phyloP scores from a whole-genome alignment of 1,140 invertebrate genomes.

The Parapsyche elsis region DNA sequence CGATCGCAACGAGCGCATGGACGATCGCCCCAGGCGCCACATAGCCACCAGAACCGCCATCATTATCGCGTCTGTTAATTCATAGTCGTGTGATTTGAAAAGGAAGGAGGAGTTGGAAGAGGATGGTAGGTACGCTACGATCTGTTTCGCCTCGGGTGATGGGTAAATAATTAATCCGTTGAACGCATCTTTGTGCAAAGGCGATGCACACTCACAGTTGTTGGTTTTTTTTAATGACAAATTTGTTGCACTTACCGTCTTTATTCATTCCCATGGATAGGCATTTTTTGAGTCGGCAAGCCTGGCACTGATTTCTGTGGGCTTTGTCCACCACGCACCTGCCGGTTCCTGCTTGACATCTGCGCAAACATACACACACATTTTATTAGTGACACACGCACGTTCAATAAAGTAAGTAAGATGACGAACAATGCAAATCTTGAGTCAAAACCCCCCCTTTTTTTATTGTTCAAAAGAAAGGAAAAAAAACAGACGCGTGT shows the following conservation, averaged over 20 bases:
- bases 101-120: neutral
- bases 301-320: conserved; percentile 98
- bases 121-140: neutral
- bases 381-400: conserved; percentile 9
- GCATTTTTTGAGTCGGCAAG: conserved; percentile 97
- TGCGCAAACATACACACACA: conserved; percentile 61
- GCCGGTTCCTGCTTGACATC: conserved; percentile 96
- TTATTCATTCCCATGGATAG: conserved; percentile 99
- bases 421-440: conserved; percentile 27
- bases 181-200: neutral
- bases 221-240: neutral
- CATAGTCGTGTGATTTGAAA: conserved; percentile 26
- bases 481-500: too few species aligned
- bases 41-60: neutral
- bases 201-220: too few species aligned
- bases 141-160: neutral
- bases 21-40: neutral
- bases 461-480: neutral
- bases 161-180: neutral
- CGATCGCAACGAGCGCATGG: neutral
- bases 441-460: conserved; percentile 1
- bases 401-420: neutral
- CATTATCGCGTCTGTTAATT: conserved; percentile 30
- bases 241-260: conserved; percentile 84
- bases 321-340: conserved; percentile 98